Base-by-base conservation (phyloP, 2,888 invertebrate species). In the Ametastegia equiseti region DNA sequence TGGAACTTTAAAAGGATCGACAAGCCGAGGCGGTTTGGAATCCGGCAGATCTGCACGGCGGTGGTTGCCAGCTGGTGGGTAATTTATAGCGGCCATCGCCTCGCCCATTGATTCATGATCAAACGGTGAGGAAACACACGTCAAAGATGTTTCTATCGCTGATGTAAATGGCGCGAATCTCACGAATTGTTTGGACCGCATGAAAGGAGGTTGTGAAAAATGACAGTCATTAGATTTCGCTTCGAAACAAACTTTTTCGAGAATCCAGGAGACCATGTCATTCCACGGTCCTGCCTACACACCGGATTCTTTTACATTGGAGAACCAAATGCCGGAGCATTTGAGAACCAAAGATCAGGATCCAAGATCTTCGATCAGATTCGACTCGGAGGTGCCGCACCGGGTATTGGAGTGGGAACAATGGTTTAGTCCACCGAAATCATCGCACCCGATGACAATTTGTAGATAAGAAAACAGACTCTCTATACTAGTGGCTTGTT, bases 391-490 rank as follows among this genome's bases (percentile, higher is more conserved):
- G 50, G 73, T 45, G 30, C 47, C 69, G 9, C 27, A 65, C 5
- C n/a, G 45, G 42, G 6, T 30, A 27, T 63, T 11, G 65, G 71
- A 71, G 73, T 36, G 54, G 30, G 73, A 80, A 80, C 80, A 80
- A 80, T 80, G 57, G 80, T 23, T 30, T 71, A 27, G 65, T 39
- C 33, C 36, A 33, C 57, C 80, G 73, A 80, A 80, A 73, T 73
- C 73, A 42, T 80, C 80, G 36, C 73, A 80, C 57, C 36, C 42
- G 57, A 80, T 57, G 42, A 39, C 30, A 80, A 36, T 71, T 36
- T 1, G n/a, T 30, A 19, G 30, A 71, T 30, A 75, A 54, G 13
- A 54, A 36, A 11, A 54, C 33, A 9, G 9, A 23, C 73, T 73
- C 73, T 73, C 45, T 47, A n/a, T n/a, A 65, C 47, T n/a, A n/a